Conservation (phyloP, 2,113 vertebrate species). For the Pholis gunnellus region DNA sequence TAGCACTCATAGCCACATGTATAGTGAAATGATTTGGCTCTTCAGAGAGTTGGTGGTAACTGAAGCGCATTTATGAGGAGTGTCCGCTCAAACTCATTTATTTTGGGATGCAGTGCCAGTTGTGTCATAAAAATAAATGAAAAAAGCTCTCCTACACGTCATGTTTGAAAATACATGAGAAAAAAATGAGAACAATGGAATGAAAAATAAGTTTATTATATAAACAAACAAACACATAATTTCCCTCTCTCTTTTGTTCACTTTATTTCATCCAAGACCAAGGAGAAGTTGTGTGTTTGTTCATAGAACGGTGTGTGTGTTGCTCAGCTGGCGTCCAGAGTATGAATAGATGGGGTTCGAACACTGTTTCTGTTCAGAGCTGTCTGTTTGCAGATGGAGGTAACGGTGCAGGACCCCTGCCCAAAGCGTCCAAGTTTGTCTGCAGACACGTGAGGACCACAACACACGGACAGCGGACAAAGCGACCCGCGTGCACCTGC, state of each 20-base stretch:
- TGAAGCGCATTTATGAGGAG: no score
- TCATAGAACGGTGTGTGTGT: background rate
- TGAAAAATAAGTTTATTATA: background rate
- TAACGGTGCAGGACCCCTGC: conserved; percentile 45
- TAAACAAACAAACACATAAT: background rate
- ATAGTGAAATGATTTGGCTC: background rate
- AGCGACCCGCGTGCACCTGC: background rate
- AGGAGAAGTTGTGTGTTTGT: conserved; percentile 1
- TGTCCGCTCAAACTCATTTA: background rate
- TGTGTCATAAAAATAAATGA: no score
- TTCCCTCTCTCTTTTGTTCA: background rate
- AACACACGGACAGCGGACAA: conserved; percentile 33
- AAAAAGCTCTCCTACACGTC: no score
- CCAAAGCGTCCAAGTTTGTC: conserved; percentile 41
- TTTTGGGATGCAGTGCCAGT: no score
- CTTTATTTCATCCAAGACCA: background rate
- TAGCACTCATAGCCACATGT: background rate
- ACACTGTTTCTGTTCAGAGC: conserved; percentile 30
- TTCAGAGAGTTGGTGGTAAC: background rate
- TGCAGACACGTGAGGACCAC: conserved; percentile 29
- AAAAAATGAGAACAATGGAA: no score
- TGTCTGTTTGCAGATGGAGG: conserved; percentile 60
- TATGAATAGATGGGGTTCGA: background rate
- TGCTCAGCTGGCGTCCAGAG: background rate
- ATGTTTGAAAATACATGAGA: no score